Evolutionary conservation across 2,888 invertebrate species (phyloP).

Genomic region (Xestia ashworthii): DNA sequence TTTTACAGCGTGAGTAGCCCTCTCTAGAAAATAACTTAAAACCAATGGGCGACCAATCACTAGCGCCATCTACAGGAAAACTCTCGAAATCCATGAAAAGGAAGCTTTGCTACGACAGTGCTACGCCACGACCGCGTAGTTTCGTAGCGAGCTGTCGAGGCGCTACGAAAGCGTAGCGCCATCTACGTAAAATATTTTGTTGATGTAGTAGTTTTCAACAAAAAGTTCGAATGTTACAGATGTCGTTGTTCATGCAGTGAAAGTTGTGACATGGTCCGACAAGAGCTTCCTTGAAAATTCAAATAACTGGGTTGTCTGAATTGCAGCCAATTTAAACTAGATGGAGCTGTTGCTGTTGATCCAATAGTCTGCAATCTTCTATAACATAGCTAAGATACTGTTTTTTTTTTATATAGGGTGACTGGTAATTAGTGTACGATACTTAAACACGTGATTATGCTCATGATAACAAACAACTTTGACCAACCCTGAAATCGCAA

Average conservation of each 20-base stretch:
- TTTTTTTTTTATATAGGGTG: no score
- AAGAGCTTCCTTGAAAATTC: neutral
- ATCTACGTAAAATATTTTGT: conserved; percentile 16
- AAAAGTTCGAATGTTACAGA: neutral
- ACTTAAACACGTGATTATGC: no score
- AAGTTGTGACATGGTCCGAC: no score
- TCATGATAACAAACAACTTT: no score
- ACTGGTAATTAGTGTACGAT: no score
- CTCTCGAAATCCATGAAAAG: neutral
- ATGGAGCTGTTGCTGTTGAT: neutral
- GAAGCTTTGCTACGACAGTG: neutral
- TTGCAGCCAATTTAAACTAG: conserved; percentile 6
- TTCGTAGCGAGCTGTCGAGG: conserved; percentile 33
- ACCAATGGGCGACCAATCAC: accelerated
- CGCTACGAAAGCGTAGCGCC: conserved; percentile 45
- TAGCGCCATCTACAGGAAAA: conserved; percentile 44
- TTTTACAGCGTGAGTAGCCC: neutral
- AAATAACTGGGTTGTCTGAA: neutral
- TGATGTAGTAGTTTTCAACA: neutral
- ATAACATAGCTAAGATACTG: no score
- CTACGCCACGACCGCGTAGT: conserved; percentile 52
- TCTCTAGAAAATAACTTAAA: conserved; percentile 7
- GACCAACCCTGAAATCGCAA: no score
- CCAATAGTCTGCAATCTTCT: neutral
- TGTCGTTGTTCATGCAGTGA: neutral